A percentile compares a stretch with the other conserved stretches of the same genome.
Conservation (phyloP, 2,888 invertebrate species). For the Sclerodermus sp. region DNA sequence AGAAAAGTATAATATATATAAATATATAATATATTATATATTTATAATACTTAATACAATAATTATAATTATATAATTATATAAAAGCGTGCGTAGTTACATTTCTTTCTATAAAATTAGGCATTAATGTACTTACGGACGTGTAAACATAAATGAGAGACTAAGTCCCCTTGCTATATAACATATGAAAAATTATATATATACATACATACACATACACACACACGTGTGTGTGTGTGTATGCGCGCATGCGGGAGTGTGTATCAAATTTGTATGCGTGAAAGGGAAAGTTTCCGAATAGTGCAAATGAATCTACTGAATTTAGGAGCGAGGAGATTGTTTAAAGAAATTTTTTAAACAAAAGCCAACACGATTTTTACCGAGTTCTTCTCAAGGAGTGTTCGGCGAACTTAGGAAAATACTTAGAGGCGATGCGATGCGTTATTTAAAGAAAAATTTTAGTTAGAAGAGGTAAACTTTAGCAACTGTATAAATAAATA, state of each 20-base stretch:
- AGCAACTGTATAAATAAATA: constrained; percentile 24
- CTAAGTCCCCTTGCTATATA: constrained; percentile 30
- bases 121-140: constrained; percentile 18
- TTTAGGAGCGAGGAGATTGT: constrained; percentile 9
- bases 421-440: constrained; percentile 21
- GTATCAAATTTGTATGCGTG: not conserved
- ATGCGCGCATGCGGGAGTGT: constrained; percentile 4
- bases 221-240: constrained; percentile 9
- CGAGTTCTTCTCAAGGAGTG: constrained; percentile 5
- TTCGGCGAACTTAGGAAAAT: constrained; percentile 14
- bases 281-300: not conserved
- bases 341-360: constrained; percentile 20
- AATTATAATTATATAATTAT: constrained; percentile 12
- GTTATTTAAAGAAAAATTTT: constrained; percentile 21
- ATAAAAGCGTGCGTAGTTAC: constrained; percentile 19
- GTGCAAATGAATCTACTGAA: not conserved
- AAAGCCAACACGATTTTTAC: constrained; percentile 13
- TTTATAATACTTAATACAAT: too few relatives aligned
- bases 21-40: not conserved
- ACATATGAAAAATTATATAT: constrained; percentile 20
- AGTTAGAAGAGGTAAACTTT: constrained; percentile 15
- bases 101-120: constrained; percentile 18
- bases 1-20: not conserved
- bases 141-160: constrained; percentile 17
- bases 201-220: constrained; percentile 14